Evolutionary conservation across 2,113 vertebrate species (phyloP).

Genomic region (Cichladusa arquata): DNA sequence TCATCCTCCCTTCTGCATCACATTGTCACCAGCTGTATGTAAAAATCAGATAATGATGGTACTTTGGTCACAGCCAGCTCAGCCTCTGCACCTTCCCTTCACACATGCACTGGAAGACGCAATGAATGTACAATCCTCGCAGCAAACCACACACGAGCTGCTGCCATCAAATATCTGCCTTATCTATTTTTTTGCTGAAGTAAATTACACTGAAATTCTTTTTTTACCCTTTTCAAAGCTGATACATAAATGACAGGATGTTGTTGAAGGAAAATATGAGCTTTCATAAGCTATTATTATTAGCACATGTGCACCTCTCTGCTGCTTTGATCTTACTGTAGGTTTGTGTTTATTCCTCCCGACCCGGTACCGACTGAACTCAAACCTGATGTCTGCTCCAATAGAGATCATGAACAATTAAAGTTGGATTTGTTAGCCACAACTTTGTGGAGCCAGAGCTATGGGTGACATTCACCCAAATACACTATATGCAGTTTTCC

Average conservation of each 20-base stretch:
- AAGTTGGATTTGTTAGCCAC: constrained; percentile 35
- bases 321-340: constrained; percentile 66
- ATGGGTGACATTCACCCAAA: not conserved
- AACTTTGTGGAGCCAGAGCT: constrained; percentile 5
- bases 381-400: not conserved
- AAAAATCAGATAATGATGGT: constrained; percentile 67
- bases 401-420: constrained; percentile 45
- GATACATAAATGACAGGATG: constrained; percentile 77
- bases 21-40: constrained; percentile 52
- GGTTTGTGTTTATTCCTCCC: constrained; percentile 57
- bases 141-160: constrained; percentile 51
- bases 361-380: constrained; percentile 3
- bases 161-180: constrained; percentile 28
- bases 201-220: constrained; percentile 25
- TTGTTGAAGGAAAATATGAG: constrained; percentile 75
- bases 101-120: not conserved
- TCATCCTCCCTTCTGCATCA: constrained; percentile 77
- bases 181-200: constrained; percentile 15
- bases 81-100: constrained; percentile 1
- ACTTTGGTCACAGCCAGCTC: constrained; percentile 40
- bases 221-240: constrained; percentile 56
- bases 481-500: constrained; percentile 22
- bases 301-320: constrained; percentile 58
- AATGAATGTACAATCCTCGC: not conserved
- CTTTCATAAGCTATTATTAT: constrained; percentile 72